Evolutionary conservation across 2,888 invertebrate species (phyloP), one percentile per base, ranked within the genome.

Genomic region (Drosophila robusta): DNA sequence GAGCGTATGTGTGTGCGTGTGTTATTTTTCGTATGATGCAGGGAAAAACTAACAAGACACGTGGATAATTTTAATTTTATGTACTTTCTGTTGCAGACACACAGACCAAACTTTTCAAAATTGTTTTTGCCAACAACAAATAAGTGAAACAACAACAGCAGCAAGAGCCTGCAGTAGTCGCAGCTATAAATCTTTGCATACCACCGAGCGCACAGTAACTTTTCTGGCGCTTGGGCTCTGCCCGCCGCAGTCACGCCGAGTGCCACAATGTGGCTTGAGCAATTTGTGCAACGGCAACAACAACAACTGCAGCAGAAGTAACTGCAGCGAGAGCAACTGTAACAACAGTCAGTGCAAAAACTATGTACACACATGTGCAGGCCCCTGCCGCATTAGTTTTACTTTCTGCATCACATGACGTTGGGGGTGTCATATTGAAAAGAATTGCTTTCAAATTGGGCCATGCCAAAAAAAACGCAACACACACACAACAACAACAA

Each of bases 361-460:
- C 70, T 80, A 69, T 69, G 45, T 47, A 46, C 56, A 61, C 60
- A 67, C 44, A 61, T 54, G 52, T 63, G 66, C 46, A 65, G 55
- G 60, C 55, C 49, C 16, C 58, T 70, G 49, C 51, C 65, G 61
- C 79, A 81, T 82, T 87, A 82, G 85, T 82, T 85, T 87, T 78
- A 81, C 76, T 81, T 85, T 78, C 65, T 85, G 75, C 87, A 80
- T 80, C 85, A 80, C 68, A 84, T 84, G 85, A 68, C 64, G 81
- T 72, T 79, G 87, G 63, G 81, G 85, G 79, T 82, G 82, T 82
- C 87, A 84, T 82, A 87, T 85, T 81, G 85, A 73, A 63, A 81
- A 79, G 87, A 87, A 83, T 87, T 79, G 76, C 77, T 87, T 77
- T 82, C 60, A 66, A 85, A 83, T 83, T 87, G 88, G 88, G 80